Conservation (phyloP, 2,888 invertebrate species). For the Mycalesis mineus region DNA sequence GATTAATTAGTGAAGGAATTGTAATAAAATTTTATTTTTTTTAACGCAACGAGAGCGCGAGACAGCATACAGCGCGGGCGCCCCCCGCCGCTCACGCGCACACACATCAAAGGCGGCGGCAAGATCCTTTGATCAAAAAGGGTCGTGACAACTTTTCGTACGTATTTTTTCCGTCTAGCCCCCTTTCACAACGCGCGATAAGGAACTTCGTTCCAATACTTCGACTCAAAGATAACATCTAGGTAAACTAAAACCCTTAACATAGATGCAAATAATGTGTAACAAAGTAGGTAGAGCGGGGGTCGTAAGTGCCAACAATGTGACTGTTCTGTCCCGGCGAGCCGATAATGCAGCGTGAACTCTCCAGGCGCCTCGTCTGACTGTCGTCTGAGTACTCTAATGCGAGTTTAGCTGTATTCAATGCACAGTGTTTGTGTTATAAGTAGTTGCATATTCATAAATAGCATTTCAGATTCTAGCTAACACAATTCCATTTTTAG, state of each 20-base stretch:
- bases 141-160: too few species aligned
- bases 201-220: not conserved
- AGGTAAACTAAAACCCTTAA: not conserved
- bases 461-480: not conserved
- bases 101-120: too few species aligned
- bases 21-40: too few species aligned
- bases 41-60: too few species aligned
- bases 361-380: conserved; percentile 59
- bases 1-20: too few species aligned
- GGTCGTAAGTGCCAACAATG: conserved; percentile 56
- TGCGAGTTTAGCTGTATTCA: conserved; percentile 23
- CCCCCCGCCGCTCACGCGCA: too few species aligned
- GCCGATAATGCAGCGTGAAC: conserved; percentile 68
- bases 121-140: too few species aligned
- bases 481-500: too few species aligned
- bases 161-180: too few species aligned
- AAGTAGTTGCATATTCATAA: not conserved
- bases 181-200: too few species aligned
- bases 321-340: conserved; percentile 59
- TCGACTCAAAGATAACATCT: too few species aligned
- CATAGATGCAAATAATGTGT: conserved; percentile 1
- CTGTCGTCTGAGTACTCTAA: conserved; percentile 34
- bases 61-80: too few species aligned
- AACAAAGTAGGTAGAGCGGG: not conserved
- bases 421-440: conserved; percentile 19